Percentiles rank a stretch among this genome's conserved stretches.
phyloP scores from a whole-genome alignment of 2,797 vertebrate genomes.

The Melanotaenia boesemani region DNA sequence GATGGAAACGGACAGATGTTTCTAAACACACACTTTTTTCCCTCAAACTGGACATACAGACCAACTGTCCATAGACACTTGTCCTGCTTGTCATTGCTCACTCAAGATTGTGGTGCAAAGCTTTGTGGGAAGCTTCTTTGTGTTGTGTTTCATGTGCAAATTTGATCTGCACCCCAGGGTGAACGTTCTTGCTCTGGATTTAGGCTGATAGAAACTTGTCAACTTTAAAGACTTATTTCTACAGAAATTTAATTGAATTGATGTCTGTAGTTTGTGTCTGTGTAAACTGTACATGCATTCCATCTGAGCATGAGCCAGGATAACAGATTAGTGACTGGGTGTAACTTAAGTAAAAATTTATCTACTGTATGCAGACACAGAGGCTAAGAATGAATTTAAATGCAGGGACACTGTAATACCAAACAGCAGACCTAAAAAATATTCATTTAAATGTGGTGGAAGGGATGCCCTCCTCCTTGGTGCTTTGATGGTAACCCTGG shows the following conservation, averaged over 20 bases:
- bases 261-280: background rate
- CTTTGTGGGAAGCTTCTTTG: constrained; percentile 5
- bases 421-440: background rate
- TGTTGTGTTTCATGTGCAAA: constrained; percentile 16
- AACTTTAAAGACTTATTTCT: constrained; percentile 10
- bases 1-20: constrained; percentile 21
- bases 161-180: constrained; percentile 17
- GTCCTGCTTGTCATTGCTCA: constrained; percentile 17
- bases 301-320: background rate
- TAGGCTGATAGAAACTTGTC: background rate
- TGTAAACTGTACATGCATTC: background rate
- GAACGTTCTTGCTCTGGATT: constrained; percentile 14
- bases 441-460: background rate
- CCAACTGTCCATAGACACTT: constrained; percentile 5
- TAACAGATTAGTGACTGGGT: background rate
- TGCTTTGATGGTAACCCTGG: constrained; percentile 80
- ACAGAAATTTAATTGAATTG: background rate
- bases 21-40: constrained; percentile 10
- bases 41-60: background rate
- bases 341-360: background rate
- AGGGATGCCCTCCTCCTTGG: constrained; percentile 44
- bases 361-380: background rate
- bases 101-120: constrained; percentile 1
- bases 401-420: background rate
- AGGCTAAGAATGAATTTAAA: background rate